phyloP scores from a whole-genome alignment of 2,797 vertebrate species.

The Lophius americanus region DNA sequence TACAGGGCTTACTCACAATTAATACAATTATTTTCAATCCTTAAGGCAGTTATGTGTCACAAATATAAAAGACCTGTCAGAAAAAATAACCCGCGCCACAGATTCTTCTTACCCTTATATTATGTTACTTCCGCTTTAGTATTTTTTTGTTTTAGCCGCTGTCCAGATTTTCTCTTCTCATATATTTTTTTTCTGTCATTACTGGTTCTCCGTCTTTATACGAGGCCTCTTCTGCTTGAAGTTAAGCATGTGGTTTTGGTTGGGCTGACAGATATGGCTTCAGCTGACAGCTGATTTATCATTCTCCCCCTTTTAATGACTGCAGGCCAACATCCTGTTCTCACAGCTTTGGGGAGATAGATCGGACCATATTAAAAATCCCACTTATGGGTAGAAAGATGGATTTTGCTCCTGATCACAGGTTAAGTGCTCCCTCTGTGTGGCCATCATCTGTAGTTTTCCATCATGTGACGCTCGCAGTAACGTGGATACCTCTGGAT shows the following conservation, averaged over 20 bases:
- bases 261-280: constrained; percentile 52
- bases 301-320: constrained; percentile 40
- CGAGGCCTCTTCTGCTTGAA: constrained; percentile 28
- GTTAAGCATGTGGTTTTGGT: constrained; percentile 58
- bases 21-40: neutral
- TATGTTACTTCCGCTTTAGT: constrained; percentile 3
- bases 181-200: constrained; percentile 40
- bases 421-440: constrained; percentile 28
- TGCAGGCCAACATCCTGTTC: constrained; percentile 44
- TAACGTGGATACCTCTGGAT: constrained; percentile 27
- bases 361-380: constrained; percentile 17
- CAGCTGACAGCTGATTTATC: constrained; percentile 53
- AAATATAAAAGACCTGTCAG: neutral
- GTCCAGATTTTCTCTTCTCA: constrained; percentile 14
- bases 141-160: constrained; percentile 23
- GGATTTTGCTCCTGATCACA: constrained; percentile 14
- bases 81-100: constrained; percentile 7
- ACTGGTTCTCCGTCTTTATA: constrained; percentile 33
- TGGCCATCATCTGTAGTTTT: constrained; percentile 12
- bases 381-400: constrained; percentile 14
- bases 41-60: constrained; percentile 3
- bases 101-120: constrained; percentile 6
- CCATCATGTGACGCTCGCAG: constrained; percentile 6
- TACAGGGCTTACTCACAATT: constrained; percentile 29
- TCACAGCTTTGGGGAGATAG: constrained; percentile 29